Evolutionary conservation across 2,888 invertebrate genomes (phyloP), one percentile per base, ranked within the genome.

Genomic region (Anoncus sp.): DNA sequence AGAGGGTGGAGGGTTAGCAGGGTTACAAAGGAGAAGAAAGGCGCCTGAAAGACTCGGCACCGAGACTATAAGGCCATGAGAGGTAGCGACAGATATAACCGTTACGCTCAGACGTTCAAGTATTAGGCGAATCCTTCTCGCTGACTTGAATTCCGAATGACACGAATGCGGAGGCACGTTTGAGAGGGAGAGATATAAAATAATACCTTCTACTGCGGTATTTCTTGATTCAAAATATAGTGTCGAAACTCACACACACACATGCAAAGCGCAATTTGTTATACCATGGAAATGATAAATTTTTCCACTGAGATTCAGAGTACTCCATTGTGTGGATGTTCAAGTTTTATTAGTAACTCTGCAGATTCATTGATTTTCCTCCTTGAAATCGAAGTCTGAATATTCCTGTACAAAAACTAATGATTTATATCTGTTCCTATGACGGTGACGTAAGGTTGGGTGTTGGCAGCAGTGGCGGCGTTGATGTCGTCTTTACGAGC

Each of bases 51-150:
- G 87, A 77, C 69, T 62, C 65, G 60, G 63, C 45, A 67, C 49
- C 51, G 82, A 85, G 86, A 85, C 85, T 80, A 59, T 70, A 83
- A 85, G 83, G 82, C 84, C 81, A 80, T 80, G 82, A 43, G 45
- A 74, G 86, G 82, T 88, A 89, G 87, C 85, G 87, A 89, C 84
- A 79, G 87, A 86, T 88, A 86, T 86, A 86, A 89, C 83, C 88
- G 84, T 84, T 84, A 84, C 87, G 80, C 86, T 83, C 84, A 84
- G 84, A 82, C 82, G 87, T 88, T 87, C 87, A 85, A 85, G 81
- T 73, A 79, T 76, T 80, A 49, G 65, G 27, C 43, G 47, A 49
- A 62, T 62, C n/a, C 31, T 55, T 69, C 38, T 31, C 40, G 43
- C 62, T 79, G 83, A 83, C 84, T 83, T 75, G 80, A 85, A 82